Base-by-base conservation (phyloP, 2,888 invertebrate genomes). In the Acanthosepion lycidas region DNA sequence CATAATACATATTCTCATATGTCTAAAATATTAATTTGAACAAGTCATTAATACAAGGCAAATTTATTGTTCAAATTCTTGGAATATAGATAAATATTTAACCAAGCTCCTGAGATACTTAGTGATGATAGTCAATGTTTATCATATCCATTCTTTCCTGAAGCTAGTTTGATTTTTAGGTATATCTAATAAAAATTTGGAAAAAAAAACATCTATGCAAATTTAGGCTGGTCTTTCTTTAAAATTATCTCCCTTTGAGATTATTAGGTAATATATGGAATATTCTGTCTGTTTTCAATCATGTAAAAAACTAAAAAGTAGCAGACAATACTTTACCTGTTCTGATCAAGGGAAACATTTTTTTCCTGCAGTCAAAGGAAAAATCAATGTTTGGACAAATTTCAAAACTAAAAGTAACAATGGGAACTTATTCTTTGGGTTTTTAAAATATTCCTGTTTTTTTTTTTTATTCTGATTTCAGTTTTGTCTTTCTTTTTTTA, bases 371-470 rank as follows among this genome's bases (percentile, higher is more conserved):
- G 78, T 78, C 78, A n/a, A n/a, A 33, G 78, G 15, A 78, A 78
- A 78, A 78, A 78, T 78, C 78, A 78, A 78, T 78, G 78, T 78
- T 78, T 78, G 78, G 78, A 78, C 78, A 33, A 78, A 33, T 78
- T 78, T 78, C 78, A 78, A 78, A 78, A 12, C n/a, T 78, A 15
- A 78, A 78, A 78, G 15, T 23, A 78, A 78, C 78, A 33, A 78
- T 78, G 78, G 15, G n/a, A 78, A 15, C 18, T n/a, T n/a, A n/a
- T 78, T 78, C 78, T 78, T 78, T 78, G 78, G n/a, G n/a, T n/a
- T 78, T 78, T n/a, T 78, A 33, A n/a, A 78, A n/a, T 78, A 20
- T 59, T 6, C 20, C 6, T 78, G 5, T 15, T n/a, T 33, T 15
- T 78, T 15, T 78, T n/a, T 78, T 78, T n/a, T n/a, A 3, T 15